Evolutionary conservation across 1,140 invertebrate genomes (phyloP), one percentile per base, ranked within the genome.

Genomic region (Euglossa dilemma): DNA sequence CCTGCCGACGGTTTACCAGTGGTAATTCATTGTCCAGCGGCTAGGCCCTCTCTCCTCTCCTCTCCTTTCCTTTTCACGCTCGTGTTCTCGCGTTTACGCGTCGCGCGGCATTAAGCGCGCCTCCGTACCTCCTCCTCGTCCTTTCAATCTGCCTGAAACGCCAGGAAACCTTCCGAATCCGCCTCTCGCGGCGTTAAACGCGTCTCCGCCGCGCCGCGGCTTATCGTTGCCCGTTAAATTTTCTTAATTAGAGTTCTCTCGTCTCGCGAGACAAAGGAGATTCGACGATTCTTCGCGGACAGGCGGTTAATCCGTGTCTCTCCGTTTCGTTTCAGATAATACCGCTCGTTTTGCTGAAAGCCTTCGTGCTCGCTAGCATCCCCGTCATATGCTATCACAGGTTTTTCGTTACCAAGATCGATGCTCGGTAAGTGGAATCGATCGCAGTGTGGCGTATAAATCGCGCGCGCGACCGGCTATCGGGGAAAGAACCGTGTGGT

Each of bases 341-440:
- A 63, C 94, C 94, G 50, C 71, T 95, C 47, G 23, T 93, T 20
- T 56, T 57, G 0, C 1, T 94, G 0, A 63, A 91, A 47, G 18
- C 80, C 16, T 69, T 63, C n/a, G 85, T 81, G n/a, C 7, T 87
- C 0, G 6, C 75, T 25, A 79, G 74, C 23, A 11, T 92, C 4
- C 73, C 90, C 20, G 45, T 85, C 16, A 73, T 91, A 20, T 28
- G 74, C 43, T 91, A 84, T 43, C 91, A 91, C 75, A 88, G 85
- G 70, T 12, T 89, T 2, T 92, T 93, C 72, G 36, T 84, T 7
- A 93, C 92, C 2, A 92, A 91, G 25, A 92, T 93, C 36, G 94
- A 95, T 66, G 87, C 94, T 20, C 85, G 87, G 94, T 94, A 89
- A 94, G 93, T 92, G n/a, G 6, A n/a, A 36, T 0, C 12, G 8